phyloP scores from a whole-genome alignment of 2,797 vertebrate genomes.

The Neoniphon sammara region DNA sequence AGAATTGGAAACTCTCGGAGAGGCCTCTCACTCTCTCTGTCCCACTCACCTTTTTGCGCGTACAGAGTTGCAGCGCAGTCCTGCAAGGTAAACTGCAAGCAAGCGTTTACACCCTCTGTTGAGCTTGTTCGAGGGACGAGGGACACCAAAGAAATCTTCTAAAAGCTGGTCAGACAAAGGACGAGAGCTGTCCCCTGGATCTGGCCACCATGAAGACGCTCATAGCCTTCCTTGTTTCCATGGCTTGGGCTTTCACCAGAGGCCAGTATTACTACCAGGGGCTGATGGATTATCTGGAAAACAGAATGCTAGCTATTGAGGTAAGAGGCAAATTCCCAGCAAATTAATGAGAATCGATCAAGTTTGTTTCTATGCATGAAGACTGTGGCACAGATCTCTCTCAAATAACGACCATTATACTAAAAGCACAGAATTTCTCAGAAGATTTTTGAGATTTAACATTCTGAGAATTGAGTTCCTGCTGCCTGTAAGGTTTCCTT shows the following conservation, averaged over 20 bases:
- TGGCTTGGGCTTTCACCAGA: constrained; percentile 77
- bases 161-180: constrained; percentile 45
- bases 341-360: constrained; percentile 13
- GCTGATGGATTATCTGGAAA: constrained; percentile 96
- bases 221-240: constrained; percentile 82
- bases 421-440: background rate
- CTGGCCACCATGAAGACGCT: constrained; percentile 78
- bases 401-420: constrained; percentile 1
- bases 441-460: background rate
- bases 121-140: constrained; percentile 22
- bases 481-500: constrained; percentile 12
- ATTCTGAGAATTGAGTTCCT: background rate
- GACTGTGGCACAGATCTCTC: background rate
- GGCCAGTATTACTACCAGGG: constrained; percentile 91
- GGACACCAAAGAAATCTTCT: constrained; percentile 33
- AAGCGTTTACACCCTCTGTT: constrained; percentile 6
- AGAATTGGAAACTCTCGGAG: constrained; percentile 73
- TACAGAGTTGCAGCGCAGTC: background rate
- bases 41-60: constrained; percentile 47
- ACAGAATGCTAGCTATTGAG: constrained; percentile 91
- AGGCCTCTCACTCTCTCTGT: constrained; percentile 53
- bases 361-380: background rate
- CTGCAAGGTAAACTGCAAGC: background rate
- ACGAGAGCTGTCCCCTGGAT: constrained; percentile 43
- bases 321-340: constrained; percentile 79